These are phyloP conservation scores for Monochamus alternatus DNA, from an alignment of 2,888 invertebrate species.

Conservation along the genomic window DNA sequence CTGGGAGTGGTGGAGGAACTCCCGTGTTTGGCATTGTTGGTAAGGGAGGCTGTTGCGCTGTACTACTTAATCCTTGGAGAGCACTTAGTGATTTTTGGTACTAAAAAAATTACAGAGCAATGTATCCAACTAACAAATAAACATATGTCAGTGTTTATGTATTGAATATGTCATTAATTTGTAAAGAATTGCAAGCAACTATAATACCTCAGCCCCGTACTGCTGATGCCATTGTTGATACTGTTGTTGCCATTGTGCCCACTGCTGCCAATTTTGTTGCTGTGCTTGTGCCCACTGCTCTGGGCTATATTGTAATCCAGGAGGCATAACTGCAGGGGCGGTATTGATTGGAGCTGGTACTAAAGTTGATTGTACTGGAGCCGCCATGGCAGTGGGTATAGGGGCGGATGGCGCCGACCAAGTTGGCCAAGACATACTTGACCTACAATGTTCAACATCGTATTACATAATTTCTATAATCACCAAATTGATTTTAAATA, in stretches of 20 bases:
- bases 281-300: slow-evolving; percentile 82
- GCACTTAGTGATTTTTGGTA: slow-evolving; percentile 73
- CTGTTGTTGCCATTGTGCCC: slow-evolving; percentile 85
- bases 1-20: slow-evolving; percentile 71
- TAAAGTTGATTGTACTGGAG: slow-evolving; percentile 51
- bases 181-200: slow-evolving; percentile 1
- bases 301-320: slow-evolving; percentile 73
- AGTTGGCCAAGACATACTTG: slow-evolving; percentile 67
- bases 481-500: not conserved
- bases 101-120: slow-evolving; percentile 65
- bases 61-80: slow-evolving; percentile 53
- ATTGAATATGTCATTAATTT: no score
- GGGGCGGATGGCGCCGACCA: slow-evolving; percentile 61
- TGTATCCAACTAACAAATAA: no score
- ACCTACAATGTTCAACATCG: slow-evolving; percentile 42
- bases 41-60: slow-evolving; percentile 62
- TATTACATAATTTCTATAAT: not conserved
- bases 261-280: slow-evolving; percentile 83
- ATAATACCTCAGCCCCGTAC: slow-evolving; percentile 80
- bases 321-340: slow-evolving; percentile 54
- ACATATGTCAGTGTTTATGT: no score
- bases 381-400: slow-evolving; percentile 53
- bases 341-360: slow-evolving; percentile 52
- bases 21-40: slow-evolving; percentile 62
- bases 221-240: slow-evolving; percentile 85